Conservation (phyloP, 2,888 invertebrate genomes). For the Macaria liturata region DNA sequence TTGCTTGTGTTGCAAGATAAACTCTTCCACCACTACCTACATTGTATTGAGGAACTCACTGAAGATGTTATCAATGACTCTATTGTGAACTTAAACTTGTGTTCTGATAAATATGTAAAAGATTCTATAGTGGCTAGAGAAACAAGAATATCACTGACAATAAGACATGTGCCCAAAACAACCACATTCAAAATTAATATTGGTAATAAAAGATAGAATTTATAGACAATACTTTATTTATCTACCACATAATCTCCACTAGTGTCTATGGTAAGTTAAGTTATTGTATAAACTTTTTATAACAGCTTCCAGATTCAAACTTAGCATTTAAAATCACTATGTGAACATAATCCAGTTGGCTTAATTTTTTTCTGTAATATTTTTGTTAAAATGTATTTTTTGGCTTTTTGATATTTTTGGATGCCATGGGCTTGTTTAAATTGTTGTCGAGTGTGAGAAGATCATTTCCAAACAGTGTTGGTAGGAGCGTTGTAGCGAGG, state of each 20-base stretch:
- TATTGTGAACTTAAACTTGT: slow-evolving; percentile 86
- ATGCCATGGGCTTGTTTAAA: slow-evolving; percentile 62
- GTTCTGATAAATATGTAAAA: slow-evolving; percentile 78
- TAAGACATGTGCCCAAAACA: slow-evolving; percentile 96
- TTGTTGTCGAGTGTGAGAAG: slow-evolving; percentile 51
- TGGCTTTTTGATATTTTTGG: slow-evolving; percentile 42
- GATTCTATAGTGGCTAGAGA: slow-evolving; percentile 84
- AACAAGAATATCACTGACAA: slow-evolving; percentile 94
- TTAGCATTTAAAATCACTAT: slow-evolving; percentile 7
- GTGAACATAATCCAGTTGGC: slow-evolving; percentile 56
- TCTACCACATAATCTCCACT: neutral
- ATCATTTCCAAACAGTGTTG: slow-evolving; percentile 31
- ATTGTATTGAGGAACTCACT: slow-evolving; percentile 90
- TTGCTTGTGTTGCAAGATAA: slow-evolving; percentile 92
- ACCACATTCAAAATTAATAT: slow-evolving; percentile 88
- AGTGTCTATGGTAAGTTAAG: neutral
- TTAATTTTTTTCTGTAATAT: slow-evolving; percentile 34
- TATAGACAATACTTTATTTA: neutral
- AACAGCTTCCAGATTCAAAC: slow-evolving; percentile 29
- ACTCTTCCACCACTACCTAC: slow-evolving; percentile 92
- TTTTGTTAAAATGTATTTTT: slow-evolving; percentile 22
- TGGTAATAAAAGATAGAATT: slow-evolving; percentile 64
- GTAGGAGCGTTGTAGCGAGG: slow-evolving; percentile 27
- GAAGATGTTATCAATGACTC: slow-evolving; percentile 85
- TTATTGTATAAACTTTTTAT: slow-evolving; percentile 12